These are phyloP conservation scores for Pituophis catenifer DNA, from an alignment of 2,113 vertebrate species.

Conservation along the genomic window DNA sequence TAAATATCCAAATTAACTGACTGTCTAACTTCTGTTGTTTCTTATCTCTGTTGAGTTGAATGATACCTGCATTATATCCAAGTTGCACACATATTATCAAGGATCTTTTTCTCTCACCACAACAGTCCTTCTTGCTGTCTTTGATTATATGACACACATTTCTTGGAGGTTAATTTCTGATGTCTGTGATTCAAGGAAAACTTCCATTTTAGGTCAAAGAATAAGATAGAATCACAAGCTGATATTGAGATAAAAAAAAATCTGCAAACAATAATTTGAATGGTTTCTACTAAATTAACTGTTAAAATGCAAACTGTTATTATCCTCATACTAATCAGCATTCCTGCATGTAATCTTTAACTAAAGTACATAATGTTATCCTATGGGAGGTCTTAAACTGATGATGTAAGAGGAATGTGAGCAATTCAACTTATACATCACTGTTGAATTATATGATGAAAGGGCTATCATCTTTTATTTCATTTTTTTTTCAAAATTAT, in stretches of 20 bases:
- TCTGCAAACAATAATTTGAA: neutral
- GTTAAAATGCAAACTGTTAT: neutral
- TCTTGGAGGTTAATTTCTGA: neutral
- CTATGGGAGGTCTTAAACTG: neutral
- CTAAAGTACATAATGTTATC: neutral
- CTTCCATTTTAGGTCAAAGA: neutral
- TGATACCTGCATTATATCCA: neutral
- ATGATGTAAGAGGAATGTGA: neutral
- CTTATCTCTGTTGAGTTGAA: neutral
- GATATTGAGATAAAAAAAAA: neutral
- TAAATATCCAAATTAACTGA: constrained; percentile 52
- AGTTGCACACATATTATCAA: neutral
- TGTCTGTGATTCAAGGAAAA: neutral
- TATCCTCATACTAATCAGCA: too few species aligned
- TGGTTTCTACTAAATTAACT: neutral
- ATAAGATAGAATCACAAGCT: neutral
- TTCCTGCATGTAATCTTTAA: neutral
- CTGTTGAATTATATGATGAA: neutral
- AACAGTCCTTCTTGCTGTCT: neutral
- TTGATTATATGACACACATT: neutral
- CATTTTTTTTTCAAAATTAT: neutral
- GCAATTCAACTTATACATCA: neutral
- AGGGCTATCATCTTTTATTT: neutral
- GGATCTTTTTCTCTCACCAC: neutral
- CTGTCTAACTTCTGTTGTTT: neutral